These are phyloP conservation scores for Plagodis dolabraria DNA, from an alignment of 2,888 invertebrate genomes.

Conservation along the genomic window DNA sequence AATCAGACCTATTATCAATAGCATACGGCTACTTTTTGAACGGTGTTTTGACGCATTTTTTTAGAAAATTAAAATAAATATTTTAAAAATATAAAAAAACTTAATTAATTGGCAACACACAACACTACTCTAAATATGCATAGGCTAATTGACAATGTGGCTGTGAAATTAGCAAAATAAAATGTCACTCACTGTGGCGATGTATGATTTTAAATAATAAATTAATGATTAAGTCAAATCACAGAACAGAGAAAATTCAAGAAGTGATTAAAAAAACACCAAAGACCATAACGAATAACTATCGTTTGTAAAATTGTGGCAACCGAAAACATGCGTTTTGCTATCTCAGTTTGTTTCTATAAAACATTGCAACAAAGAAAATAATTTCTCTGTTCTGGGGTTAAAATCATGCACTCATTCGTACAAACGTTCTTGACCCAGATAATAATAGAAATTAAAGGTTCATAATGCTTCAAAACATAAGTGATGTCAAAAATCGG, in stretches of 20 bases:
- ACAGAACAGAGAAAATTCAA: conserved; percentile 56
- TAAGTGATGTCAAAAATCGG: conserved; percentile 63
- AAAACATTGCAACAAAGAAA: neutral
- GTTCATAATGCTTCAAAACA: conserved; percentile 70
- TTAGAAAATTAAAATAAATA: conserved; percentile 66
- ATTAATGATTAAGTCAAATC: conserved; percentile 64
- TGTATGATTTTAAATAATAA: conserved; percentile 74
- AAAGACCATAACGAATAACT: neutral
- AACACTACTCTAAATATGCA: conserved; percentile 83
- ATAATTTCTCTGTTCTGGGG: conserved; percentile 59
- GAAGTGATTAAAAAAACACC: conserved; percentile 23
- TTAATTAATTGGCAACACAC: conserved; percentile 82
- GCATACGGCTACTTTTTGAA: conserved; percentile 83
- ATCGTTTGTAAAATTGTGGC: neutral
- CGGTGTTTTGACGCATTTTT: conserved; percentile 83
- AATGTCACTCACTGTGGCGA: conserved; percentile 62
- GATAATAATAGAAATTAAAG: conserved; percentile 42
- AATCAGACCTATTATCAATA: conserved; percentile 77
- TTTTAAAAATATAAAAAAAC: conserved; percentile 54
- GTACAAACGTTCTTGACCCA: conserved; percentile 64
- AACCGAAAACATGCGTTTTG: conserved; percentile 2
- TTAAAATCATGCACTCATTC: conserved; percentile 66
- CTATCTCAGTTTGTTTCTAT: conserved; percentile 5
- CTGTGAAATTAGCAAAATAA: conserved; percentile 85
- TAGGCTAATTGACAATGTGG: conserved; percentile 85